Conservation (phyloP, 2,113 vertebrate genomes). For the Eptesicus fuscus region DNA sequence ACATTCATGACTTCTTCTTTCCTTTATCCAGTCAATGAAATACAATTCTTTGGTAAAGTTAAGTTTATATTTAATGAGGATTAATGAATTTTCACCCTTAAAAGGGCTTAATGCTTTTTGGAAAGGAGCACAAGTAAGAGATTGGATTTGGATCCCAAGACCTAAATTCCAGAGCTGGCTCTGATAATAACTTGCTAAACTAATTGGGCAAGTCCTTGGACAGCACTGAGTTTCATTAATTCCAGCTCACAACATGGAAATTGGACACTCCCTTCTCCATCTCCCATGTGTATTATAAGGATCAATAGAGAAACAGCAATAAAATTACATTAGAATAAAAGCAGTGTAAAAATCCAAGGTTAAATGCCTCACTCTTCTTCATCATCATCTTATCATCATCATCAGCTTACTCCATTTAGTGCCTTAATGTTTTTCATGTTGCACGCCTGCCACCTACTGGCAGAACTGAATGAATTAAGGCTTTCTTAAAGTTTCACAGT, state of each 20-base stretch:
- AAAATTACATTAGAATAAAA: neutral
- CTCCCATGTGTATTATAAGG: neutral
- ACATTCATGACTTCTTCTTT: neutral
- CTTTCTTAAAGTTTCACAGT: neutral
- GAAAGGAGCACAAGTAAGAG: neutral
- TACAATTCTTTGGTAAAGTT: neutral
- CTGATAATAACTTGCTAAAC: neutral
- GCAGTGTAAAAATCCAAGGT: neutral
- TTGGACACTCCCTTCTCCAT: neutral
- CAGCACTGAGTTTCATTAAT: conserved; percentile 11
- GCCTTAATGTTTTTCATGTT: neutral
- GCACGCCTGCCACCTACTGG: conserved; percentile 80
- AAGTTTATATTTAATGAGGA: neutral
- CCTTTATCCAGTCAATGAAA: neutral
- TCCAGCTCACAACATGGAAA: neutral
- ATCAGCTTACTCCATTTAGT: neutral
- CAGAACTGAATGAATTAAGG: neutral
- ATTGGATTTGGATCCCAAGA: neutral
- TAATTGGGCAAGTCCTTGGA: neutral
- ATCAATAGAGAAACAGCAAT: neutral
- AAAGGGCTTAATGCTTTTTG: neutral
- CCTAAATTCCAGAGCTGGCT: neutral
- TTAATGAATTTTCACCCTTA: neutral
- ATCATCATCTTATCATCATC: neutral
- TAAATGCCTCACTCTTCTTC: neutral